Evolutionary conservation across 2,888 invertebrate species (phyloP), one percentile per base, ranked within the genome.

Genomic region (Congeria kusceri): DNA sequence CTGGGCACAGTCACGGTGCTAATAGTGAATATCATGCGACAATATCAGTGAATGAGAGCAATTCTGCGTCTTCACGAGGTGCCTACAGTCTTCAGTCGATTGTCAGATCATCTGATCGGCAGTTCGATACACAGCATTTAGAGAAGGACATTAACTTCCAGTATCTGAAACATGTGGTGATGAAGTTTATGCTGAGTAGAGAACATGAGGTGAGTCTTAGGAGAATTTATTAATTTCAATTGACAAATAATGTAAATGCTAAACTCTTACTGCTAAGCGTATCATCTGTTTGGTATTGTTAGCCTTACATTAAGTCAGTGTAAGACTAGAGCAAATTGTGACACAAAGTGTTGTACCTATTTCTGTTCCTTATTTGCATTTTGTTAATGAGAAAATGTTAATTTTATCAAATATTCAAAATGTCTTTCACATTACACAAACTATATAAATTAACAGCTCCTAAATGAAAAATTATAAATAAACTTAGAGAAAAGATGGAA

Each of bases 151-250:
- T 97, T 62, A 97, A 96, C 94, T 96, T 96, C 91, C 95, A 96
- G 92, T 98, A 98, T 93, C 95, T 98, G 74, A 98, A 98, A 92
- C 98, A 98, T 94, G 98, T 98, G 83, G 96, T 98, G 80, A 96
- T 98, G 3, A 97, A 98, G 92, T 98, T 98, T 94, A 95, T 98
- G 89, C 95, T 98, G 86, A 98, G 98, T 92, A 95, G 97, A 81
- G 98, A 98, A 94, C 94, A 95, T 85, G 95, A 95, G 94, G 95
- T 95, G 86, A 90, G 91, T 39, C 39, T 7, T 11, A 5, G 1
- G 39, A 13, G 39, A 39, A 39, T 39, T 11, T n/a, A n/a, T n/a
- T n/a, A n/a, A n/a, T n/a, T n/a, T n/a, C n/a, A n/a, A n/a, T n/a
- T n/a, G n/a, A n/a, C n/a, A n/a, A n/a, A n/a, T 58, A 58, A 20